phyloP scores from a whole-genome alignment of 2,888 invertebrate species.

The Timema podura region DNA sequence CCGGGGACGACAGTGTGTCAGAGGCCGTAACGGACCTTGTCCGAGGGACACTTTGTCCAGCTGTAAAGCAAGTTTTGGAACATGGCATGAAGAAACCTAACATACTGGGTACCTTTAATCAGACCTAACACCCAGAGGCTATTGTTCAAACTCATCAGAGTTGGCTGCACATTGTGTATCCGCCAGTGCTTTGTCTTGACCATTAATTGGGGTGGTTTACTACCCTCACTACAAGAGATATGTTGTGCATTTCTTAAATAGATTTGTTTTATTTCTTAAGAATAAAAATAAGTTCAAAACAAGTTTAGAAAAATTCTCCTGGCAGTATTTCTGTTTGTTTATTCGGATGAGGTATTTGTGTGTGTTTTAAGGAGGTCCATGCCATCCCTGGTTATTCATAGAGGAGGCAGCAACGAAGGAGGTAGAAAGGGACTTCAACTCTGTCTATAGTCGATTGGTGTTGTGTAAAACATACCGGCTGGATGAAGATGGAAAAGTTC shows the following conservation, averaged over 20 bases:
- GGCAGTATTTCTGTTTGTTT: no score
- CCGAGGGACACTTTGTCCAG: conserved; percentile 87
- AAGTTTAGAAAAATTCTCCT: no score
- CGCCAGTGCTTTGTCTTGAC: no score
- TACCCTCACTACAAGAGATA: no score
- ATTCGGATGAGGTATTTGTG: no score
- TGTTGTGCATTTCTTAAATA: no score
- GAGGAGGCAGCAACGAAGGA: conserved; percentile 95
- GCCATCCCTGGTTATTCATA: conserved; percentile 98
- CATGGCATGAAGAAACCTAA: conserved; percentile 92
- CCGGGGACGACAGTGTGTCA: conserved; percentile 96
- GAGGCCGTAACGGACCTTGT: conserved; percentile 96
- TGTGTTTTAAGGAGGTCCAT: conserved; percentile 67
- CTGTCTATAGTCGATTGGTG: conserved; percentile 94
- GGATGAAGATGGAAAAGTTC: conserved; percentile 98
- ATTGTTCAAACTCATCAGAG: no score
- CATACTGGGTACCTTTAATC: conserved; percentile 70
- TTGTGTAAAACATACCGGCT: conserved; percentile 96
- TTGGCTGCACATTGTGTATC: no score
- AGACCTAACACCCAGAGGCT: background rate
- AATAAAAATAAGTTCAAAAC: no score
- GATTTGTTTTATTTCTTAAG: no score
- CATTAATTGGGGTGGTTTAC: no score
- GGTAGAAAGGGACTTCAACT: conserved; percentile 96
- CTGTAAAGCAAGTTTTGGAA: conserved; percentile 87